Base-by-base conservation (phyloP, 2,797 vertebrate species). In the Pseudomugil gertrudae region DNA sequence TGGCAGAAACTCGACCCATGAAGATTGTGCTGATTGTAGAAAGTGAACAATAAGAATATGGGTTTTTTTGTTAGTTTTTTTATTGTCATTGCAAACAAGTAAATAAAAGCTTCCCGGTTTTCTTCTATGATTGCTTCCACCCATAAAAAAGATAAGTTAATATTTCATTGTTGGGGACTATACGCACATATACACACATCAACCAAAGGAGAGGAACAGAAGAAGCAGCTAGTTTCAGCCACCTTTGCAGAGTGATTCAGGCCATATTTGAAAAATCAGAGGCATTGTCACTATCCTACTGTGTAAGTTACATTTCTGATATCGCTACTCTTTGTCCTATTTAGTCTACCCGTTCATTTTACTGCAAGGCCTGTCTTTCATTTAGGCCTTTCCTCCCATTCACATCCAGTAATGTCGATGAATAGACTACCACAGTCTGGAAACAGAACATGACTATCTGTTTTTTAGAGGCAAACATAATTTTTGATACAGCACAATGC, bases 401-500 rank as follows among this genome's bases (percentile, higher is more conserved):
- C 69, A 48, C 62, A 63, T 60, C 52, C 53, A 10, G 47, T 32
- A 64, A 36, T 36, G 56, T 56, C 60, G 53, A 77, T 68, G 55
- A 87, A 72, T 24, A 57, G 45, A 50, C 15, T 9, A 51, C 32
- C 1, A 36, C 52, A 61, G 56, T 61, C 33, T 47, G 36, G 21
- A 72, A 57, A 43, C 55, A 23, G 67, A 83, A 77, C 57, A 74
- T 40, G 43, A 58, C 64, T 65, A 0, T 72, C 69, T 85, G 77
- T 84, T 79, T 66, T 73, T 72, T 48, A 11, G 27, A 53, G 32
- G 35, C 0, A 13, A 72, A 65, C 71, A 57, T 30, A 53, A 62
- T 7, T 11, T 73, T 72, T 72, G 14, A 55, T 57, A 33, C 26
- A 48, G 50, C 38, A 29, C 62, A 23, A 66, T 64, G 61, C 47